Percentiles rank a stretch among this genome's conserved stretches.
Conservation (phyloP, 2,113 vertebrate genomes). For the Nyctereutes procyonoides region DNA sequence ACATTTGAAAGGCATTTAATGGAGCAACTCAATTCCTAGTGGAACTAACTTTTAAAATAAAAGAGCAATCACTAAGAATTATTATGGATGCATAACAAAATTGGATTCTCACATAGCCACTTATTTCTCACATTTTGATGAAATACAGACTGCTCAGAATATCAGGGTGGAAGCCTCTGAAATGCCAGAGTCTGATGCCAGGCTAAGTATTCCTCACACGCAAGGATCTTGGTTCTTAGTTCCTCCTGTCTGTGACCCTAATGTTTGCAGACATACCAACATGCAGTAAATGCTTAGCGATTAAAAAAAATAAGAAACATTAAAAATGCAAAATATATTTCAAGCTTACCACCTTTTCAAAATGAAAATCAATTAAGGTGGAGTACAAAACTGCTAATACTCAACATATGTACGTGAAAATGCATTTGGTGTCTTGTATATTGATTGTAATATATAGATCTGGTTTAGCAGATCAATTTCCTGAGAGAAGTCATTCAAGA, state of each 20-base stretch:
- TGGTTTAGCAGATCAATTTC: conserved; percentile 65
- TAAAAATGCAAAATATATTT: not conserved
- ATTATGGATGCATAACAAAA: conserved; percentile 51
- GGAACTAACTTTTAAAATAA: conserved; percentile 74
- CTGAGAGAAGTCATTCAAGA: not conserved
- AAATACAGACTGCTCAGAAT: conserved; percentile 47
- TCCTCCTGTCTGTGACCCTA: not conserved
- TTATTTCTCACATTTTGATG: conserved; percentile 68
- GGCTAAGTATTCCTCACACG: not conserved
- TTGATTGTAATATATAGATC: conserved; percentile 45
- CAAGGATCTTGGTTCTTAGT: not conserved
- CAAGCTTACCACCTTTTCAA: not conserved
- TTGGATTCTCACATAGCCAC: not conserved
- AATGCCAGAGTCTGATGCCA: not conserved
- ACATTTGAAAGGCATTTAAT: conserved; percentile 69
- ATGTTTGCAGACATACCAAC: not conserved
- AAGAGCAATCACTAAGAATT: conserved; percentile 71
- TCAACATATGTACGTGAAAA: conserved; percentile 29
- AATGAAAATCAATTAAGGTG: not conserved
- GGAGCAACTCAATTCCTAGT: conserved; percentile 65
- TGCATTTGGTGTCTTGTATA: conserved; percentile 39
- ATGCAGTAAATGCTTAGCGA: not conserved
- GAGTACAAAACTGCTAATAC: not conserved
- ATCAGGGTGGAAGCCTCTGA: not conserved
- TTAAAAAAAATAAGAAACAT: not conserved